phyloP scores from a whole-genome alignment of 2,113 vertebrate genomes.

The Ursus arctos region DNA sequence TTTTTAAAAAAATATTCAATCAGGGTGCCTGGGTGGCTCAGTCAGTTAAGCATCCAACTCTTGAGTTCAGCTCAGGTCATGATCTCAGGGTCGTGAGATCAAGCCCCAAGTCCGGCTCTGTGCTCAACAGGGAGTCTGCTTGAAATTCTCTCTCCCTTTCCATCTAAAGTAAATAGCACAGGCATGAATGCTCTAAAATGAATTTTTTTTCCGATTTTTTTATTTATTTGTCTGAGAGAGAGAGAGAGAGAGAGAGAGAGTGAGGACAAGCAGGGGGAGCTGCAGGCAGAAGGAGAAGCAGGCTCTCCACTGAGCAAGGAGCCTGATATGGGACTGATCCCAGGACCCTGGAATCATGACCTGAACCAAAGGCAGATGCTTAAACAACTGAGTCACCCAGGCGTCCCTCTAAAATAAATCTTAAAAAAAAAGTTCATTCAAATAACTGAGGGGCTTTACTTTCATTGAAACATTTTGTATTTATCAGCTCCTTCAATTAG shows the following conservation, averaged over 20 bases:
- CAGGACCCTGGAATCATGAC: too few species aligned
- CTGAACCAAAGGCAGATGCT: too few species aligned
- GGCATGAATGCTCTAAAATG: too few species aligned
- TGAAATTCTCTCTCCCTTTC: background rate
- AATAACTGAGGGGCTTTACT: background rate
- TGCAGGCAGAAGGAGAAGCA: too few species aligned
- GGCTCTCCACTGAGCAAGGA: too few species aligned
- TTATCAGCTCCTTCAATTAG: background rate
- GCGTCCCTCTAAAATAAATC: background rate
- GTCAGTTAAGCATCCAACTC: background rate
- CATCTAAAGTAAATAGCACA: too few species aligned
- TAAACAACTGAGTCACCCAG: too few species aligned
- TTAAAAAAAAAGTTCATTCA: background rate
- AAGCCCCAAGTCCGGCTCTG: background rate
- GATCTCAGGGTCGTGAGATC: background rate
- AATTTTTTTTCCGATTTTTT: too few species aligned
- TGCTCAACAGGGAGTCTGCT: background rate
- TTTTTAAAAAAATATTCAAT: background rate
- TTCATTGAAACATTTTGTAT: slow-evolving; percentile 4
- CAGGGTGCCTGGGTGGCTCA: background rate
- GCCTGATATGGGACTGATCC: too few species aligned
- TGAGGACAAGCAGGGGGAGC: too few species aligned
- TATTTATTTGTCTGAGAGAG: too few species aligned
- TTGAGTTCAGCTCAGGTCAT: background rate
- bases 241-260: too few species aligned